Base-by-base conservation (phyloP, 2,797 vertebrate species). In the Loris lydekkerianus region DNA sequence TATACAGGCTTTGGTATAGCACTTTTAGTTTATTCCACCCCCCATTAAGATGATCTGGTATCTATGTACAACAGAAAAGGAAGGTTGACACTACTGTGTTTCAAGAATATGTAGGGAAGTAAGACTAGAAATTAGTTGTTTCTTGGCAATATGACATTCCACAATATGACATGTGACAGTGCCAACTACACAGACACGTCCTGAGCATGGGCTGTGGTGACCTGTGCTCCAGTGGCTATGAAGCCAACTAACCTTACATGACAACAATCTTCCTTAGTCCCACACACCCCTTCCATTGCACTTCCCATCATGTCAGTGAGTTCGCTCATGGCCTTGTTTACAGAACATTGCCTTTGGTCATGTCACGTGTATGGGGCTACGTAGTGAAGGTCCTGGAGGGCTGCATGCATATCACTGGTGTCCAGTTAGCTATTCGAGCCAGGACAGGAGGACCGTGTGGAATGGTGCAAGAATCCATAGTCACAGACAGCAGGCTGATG, bases 101-200 rank as follows among this genome's bases (percentile, higher is more conserved):
- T 95, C 69, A 70, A 21, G 94, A 88, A 86, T 67, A 86, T 60
- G 65, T 40, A 37, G 63, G 77, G 34, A 80, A 31, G 0, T 27
- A 60, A 69, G 72, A 60, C 46, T 60, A 43, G 37, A 82, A 90
- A 91, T 95, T 86, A 89, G 60, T 80, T 85, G 95, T 89, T 96
- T 97, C 93, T 87, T 96, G 97, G 93, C 95, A 95, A 18, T 63
- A 63, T 7, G 49, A 43, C 63, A 78, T 34, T 91, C 83, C 96
- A 88, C 95, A 97, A 83, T n/a, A 14, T 81, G 93, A 78, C 88
- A 93, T 65, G 81, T 11, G 40, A 61, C 67, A 95, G 91, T 82
- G 91, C 94, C 75, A 97, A 94, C 96, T 77, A 53, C 97, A 97
- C 95, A 96, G 88, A 86, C 58, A 96, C 95, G 75, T 40, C 49